Evolutionary conservation across 1,140 invertebrate species (phyloP), one percentile per base, ranked within the genome.

Genomic region (Ylistrum balloti): DNA sequence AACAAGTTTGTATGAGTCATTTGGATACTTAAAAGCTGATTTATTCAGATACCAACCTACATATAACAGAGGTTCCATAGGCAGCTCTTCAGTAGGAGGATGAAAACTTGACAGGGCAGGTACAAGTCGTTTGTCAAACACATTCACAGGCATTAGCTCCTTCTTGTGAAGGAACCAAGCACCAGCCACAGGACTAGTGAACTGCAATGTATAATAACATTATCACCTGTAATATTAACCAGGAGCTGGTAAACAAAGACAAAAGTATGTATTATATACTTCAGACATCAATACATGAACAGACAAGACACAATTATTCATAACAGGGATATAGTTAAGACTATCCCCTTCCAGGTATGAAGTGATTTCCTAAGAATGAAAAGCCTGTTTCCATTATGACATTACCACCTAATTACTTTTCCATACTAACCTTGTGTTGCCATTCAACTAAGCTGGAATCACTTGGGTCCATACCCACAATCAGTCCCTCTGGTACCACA

Each of bases 171-270:
- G 97, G 38, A 97, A 96, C 98, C 98, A 99, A 88, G 98, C 97
- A 94, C 97, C 97, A 0, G 98, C 98, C 92, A 99, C 98, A 0
- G 98, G 98, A 86, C 97, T 97, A 90, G 97, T 97, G 94, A 99
- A 98, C 97, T 98, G 95, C 41, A 96, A 95, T 93, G 88, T 91
- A 38, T 38, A 38, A 38, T 5, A 38, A 38, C 13, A 13, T 38
- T 13, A 7, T 38, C 35, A 38, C 35, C 35, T 38, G 35, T n/a
- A n/a, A n/a, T n/a, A n/a, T n/a, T n/a, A n/a, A n/a, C n/a, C n/a
- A n/a, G n/a, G n/a, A n/a, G n/a, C n/a, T n/a, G n/a, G n/a, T n/a
- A n/a, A n/a, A n/a, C n/a, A n/a, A n/a, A n/a, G n/a, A n/a, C n/a
- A n/a, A n/a, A n/a, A n/a, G n/a, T n/a, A n/a, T n/a, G n/a, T n/a